Percentiles rank a stretch among this genome's conserved stretches.
These are phyloP conservation scores for Caenorhabditis panamensis DNA, from an alignment of 2,888 invertebrate genomes.

Conservation along the genomic window DNA sequence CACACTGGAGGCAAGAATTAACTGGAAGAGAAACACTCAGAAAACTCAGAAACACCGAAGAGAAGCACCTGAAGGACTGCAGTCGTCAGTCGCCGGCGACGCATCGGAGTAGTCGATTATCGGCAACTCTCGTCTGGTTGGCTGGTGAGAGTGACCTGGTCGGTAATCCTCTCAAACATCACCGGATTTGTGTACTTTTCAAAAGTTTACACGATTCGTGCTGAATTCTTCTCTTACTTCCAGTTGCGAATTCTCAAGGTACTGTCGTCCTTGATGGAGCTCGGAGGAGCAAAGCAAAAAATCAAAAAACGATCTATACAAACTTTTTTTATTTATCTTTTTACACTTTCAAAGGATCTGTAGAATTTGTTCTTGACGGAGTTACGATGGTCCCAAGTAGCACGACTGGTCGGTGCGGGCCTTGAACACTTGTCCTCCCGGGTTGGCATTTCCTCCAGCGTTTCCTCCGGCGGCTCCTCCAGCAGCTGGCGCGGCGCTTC, in stretches of 20 bases:
- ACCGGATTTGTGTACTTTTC: slow-evolving; percentile 17
- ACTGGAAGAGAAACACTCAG: slow-evolving; percentile 12
- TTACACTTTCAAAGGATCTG: slow-evolving; percentile 3
- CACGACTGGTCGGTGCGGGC: slow-evolving; percentile 57
- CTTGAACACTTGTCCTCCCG: slow-evolving; percentile 59
- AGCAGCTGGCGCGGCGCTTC: background rate
- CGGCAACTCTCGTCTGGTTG: background rate
- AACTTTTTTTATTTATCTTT: background rate
- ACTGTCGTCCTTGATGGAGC: too few relatives aligned
- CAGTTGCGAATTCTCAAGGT: too few relatives aligned
- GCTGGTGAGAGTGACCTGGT: background rate
- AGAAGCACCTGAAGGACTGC: slow-evolving; percentile 3
- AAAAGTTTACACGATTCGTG: background rate
- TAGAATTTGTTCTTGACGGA: background rate
- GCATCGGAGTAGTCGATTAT: slow-evolving; percentile 17
- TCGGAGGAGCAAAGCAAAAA: background rate
- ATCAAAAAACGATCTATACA: background rate
- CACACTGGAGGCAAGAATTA: slow-evolving; percentile 2
- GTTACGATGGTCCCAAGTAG: slow-evolving; percentile 46
- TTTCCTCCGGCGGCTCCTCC: background rate
- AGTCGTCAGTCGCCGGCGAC: slow-evolving; percentile 14
- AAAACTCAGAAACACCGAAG: background rate
- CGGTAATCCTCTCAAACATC: background rate
- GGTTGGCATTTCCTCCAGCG: slow-evolving; percentile 18
- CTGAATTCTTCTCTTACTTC: background rate